Evolutionary conservation across 2,888 invertebrate genomes (phyloP).

Genomic region (Globia sparganii): DNA sequence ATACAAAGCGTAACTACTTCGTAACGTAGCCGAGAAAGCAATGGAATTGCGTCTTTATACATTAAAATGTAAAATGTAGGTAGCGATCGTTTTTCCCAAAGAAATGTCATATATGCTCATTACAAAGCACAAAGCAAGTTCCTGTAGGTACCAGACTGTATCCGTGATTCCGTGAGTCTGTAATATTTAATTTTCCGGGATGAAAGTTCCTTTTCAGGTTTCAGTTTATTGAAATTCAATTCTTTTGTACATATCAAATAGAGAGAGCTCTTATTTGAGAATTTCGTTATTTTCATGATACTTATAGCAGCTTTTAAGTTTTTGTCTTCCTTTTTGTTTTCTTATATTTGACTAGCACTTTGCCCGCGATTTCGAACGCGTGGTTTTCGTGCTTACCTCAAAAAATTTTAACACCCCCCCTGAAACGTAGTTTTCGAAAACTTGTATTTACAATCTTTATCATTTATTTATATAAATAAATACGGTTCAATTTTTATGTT

Average conservation of each 20-base stretch:
- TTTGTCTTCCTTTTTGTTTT: background rate
- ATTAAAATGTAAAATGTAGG: conserved; percentile 10
- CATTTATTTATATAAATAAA: too few species aligned
- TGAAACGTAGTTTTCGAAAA: too few species aligned
- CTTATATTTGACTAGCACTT: background rate
- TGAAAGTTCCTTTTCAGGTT: conserved; percentile 35
- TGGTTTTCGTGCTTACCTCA: too few species aligned
- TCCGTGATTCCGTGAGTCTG: conserved; percentile 2
- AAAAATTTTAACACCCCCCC: too few species aligned
- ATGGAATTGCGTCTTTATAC: conserved; percentile 2
- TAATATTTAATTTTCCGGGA: conserved; percentile 55
- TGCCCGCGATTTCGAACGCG: too few species aligned
- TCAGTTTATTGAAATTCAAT: conserved; percentile 34
- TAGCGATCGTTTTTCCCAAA: conserved; percentile 6
- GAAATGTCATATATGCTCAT: conserved; percentile 20
- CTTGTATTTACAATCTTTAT: too few species aligned
- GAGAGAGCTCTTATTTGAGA: conserved; percentile 1
- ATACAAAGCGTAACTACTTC: background rate
- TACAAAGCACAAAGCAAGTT: conserved; percentile 33
- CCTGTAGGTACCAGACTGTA: conserved; percentile 11
- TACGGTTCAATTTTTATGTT: too few species aligned
- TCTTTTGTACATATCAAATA: conserved; percentile 1
- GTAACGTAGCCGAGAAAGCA: background rate
- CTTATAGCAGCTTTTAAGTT: background rate
- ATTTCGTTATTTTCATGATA: background rate